Evolutionary conservation across 2,888 invertebrate species (phyloP).

Genomic region (Drosophila leonis): DNA sequence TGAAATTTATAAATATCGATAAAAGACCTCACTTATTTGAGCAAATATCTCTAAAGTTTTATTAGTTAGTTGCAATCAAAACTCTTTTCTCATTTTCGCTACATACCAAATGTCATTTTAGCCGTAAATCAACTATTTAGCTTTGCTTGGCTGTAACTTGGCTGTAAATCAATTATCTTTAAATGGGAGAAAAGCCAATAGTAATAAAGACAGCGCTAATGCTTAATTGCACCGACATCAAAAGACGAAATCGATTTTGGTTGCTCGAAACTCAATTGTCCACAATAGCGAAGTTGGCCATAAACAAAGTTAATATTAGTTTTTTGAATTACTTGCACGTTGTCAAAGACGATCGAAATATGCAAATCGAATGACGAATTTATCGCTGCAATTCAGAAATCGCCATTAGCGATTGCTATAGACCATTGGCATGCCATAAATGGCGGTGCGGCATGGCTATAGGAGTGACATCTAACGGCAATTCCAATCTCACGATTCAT

Average conservation of each 20-base stretch:
- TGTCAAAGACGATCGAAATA: constrained; percentile 28
- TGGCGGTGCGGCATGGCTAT: neutral
- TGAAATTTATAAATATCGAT: too few species aligned
- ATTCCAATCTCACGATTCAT: constrained; percentile 38
- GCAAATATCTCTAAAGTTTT: neutral
- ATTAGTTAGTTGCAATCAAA: neutral
- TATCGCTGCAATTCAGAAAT: constrained; percentile 20
- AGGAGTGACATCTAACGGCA: constrained; percentile 59
- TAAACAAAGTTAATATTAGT: constrained; percentile 17
- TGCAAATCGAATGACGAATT: constrained; percentile 56
- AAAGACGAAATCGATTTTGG: constrained; percentile 9
- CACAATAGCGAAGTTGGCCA: constrained; percentile 33
- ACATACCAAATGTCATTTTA: too few species aligned
- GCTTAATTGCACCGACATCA: constrained; percentile 11
- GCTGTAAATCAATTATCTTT: constrained; percentile 1
- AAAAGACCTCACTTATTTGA: neutral
- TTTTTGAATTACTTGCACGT: constrained; percentile 51
- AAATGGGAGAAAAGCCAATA: neutral
- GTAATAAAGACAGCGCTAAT: neutral
- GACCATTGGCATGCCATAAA: constrained; percentile 53
- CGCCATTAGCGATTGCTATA: constrained; percentile 17
- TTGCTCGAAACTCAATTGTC: constrained; percentile 33
- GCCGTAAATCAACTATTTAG: neutral
- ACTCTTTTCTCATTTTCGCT: neutral
- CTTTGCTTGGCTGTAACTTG: neutral